Base-by-base conservation (phyloP, 2,113 vertebrate species). In the Corythornis madagascariensis region DNA sequence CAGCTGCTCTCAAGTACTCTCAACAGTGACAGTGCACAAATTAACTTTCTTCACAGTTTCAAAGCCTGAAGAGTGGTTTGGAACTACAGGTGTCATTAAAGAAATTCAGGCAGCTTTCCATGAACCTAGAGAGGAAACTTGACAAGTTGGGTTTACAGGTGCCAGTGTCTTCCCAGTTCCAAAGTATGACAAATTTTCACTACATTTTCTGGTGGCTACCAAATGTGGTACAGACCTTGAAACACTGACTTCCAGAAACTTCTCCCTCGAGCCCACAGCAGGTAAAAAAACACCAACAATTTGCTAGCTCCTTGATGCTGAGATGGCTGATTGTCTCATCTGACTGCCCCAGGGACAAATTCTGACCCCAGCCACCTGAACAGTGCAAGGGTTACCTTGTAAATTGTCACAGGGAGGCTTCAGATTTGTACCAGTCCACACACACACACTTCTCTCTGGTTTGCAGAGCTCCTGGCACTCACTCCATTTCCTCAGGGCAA, bases 51-150 rank as follows among this genome's bases (percentile, higher is more conserved):
- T 50, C 35, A n/a, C 6, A 55, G 25, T 48, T 83, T 66, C 28
- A 28, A n/a, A 73, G 88, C 48, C 38, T 16, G 19, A 70, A 45
- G 52, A 43, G 28, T 35, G 22, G 18, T 57, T 71, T 42, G 10
- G 59, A 86, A 45, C 31, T 81, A 42, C 6, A 21, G 57, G 29
- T 50, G 5, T 24, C 50, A 40, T 21, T 64, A 35, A 56, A 82
- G 52, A 88, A 81, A 72, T 3, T 57, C 42, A 69, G 42, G 52
- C 75, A 92, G 56, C 63, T 65, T 91, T 66, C 71, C n/a, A 52
- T 53, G 80, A 66, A 50, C 40, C 43, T 59, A 48, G 48, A 66
- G 70, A 76, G 33, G 20, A 88, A 80, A 73, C 29, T 15, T 0
- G 1, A 56, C 10, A 6, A 2, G 1, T 59, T 73, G 74, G 18